These are phyloP conservation scores for Grammomys surdaster DNA, from an alignment of 2,113 vertebrate species.

Conservation along the genomic window DNA sequence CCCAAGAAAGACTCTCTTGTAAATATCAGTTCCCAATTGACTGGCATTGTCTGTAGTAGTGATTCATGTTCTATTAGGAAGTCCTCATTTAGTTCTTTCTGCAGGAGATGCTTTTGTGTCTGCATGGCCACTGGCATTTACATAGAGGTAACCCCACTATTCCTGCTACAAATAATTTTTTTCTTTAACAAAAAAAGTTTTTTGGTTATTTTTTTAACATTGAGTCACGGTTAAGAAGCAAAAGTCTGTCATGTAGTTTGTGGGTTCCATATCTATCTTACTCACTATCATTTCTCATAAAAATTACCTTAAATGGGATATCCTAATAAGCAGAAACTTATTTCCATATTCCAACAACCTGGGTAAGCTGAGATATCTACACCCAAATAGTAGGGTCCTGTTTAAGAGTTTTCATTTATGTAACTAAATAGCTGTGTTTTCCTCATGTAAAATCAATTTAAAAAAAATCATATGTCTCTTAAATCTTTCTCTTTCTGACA, in stretches of 20 bases:
- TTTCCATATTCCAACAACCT: neutral
- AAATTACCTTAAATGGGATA: neutral
- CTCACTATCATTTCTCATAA: neutral
- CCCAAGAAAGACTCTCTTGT: no score
- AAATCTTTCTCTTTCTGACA: constrained; percentile 20
- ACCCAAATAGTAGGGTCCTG: neutral
- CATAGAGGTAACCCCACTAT: no score
- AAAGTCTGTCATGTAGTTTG: neutral
- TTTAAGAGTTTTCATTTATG: neutral
- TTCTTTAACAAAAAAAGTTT: no score
- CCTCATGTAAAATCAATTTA: neutral
- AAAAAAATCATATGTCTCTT: neutral
- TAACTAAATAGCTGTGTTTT: neutral
- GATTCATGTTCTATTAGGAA: no score
- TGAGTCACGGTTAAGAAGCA: no score
- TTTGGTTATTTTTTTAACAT: no score
- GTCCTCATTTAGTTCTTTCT: no score
- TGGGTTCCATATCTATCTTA: neutral
- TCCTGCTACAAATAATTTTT: no score
- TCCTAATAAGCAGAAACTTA: neutral
- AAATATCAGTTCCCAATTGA: no score
- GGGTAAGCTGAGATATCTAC: neutral
- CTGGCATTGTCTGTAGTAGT: no score
- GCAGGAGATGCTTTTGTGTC: no score
- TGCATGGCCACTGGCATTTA: no score